These are phyloP conservation scores for Halcyon smyrnensis DNA, from an alignment of 2,797 vertebrate species.

Conservation along the genomic window DNA sequence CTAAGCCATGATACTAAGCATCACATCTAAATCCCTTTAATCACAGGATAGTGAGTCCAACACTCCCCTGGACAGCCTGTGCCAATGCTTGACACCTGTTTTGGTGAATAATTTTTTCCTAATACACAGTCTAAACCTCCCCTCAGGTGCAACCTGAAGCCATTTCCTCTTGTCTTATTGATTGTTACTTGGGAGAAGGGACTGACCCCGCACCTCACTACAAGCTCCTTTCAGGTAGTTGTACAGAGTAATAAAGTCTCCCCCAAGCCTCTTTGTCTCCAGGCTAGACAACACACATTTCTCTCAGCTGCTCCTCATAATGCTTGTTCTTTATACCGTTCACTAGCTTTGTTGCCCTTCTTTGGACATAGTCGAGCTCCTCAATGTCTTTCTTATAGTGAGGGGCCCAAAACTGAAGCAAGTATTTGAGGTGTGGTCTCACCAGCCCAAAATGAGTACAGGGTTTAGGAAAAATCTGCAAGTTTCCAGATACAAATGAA, in stretches of 20 bases:
- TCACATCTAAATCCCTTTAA: too few relatives aligned
- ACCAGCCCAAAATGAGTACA: background rate
- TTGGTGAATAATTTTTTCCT: too few relatives aligned
- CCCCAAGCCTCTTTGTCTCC: too few relatives aligned
- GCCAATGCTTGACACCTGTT: background rate
- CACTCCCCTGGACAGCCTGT: background rate
- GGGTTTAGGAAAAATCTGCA: background rate
- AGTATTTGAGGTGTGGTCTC: rapidly evolving
- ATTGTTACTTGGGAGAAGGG: too few relatives aligned
- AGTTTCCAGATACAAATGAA: background rate
- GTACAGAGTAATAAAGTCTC: too few relatives aligned
- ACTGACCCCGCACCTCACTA: too few relatives aligned
- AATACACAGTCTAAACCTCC: too few relatives aligned
- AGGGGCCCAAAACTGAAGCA: too few relatives aligned
- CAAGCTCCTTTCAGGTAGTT: too few relatives aligned
- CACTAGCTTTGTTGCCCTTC: background rate
- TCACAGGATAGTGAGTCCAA: background rate
- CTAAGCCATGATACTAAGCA: too few relatives aligned
- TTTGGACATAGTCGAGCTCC: background rate
- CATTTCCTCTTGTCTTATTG: too few relatives aligned
- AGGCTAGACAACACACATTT: background rate
- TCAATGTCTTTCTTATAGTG: background rate
- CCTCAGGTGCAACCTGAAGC: too few relatives aligned
- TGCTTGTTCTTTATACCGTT: background rate
- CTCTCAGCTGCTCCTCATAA: background rate